A percentile compares a stretch with the other conserved stretches of the same genome.
phyloP scores from a whole-genome alignment of 1,140 invertebrate genomes.

The Leptinotarsa defecta region DNA sequence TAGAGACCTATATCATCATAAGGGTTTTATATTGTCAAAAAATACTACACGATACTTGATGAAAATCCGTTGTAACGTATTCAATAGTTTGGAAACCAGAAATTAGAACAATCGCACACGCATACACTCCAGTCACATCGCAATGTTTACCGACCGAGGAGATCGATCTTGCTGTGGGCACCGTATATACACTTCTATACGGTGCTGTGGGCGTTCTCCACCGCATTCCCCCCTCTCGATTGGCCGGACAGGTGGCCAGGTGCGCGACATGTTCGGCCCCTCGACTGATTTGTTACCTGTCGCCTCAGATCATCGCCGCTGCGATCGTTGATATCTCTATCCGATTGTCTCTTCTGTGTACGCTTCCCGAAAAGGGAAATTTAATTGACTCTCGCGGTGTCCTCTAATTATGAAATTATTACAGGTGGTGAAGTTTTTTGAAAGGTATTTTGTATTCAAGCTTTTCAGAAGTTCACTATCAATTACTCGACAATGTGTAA shows the following conservation, averaged over 20 bases:
- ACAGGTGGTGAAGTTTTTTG: background rate
- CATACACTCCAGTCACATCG: background rate
- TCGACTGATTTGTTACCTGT: conserved; percentile 43
- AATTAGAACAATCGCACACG: too few relatives aligned
- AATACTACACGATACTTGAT: too few relatives aligned
- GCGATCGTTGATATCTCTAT: conserved; percentile 4
- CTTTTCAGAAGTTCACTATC: too few relatives aligned
- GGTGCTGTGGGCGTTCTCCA: background rate
- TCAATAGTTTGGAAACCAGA: too few relatives aligned
- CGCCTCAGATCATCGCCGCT: conserved; percentile 35
- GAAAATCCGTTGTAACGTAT: too few relatives aligned
- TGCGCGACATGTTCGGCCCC: conserved; percentile 36
- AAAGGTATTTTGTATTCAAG: too few relatives aligned
- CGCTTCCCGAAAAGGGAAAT: conserved; percentile 4
- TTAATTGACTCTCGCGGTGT: background rate
- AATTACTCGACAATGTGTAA: too few relatives aligned
- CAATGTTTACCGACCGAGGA: background rate
- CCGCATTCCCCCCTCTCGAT: conserved; percentile 20
- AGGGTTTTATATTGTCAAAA: too few relatives aligned
- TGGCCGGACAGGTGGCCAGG: conserved; percentile 40
- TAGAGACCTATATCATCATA: too few relatives aligned
- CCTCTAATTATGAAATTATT: background rate
- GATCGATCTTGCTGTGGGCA: background rate
- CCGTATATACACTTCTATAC: background rate
- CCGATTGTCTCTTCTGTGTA: conserved; percentile 7